Evolutionary conservation across 2,888 invertebrate species (phyloP), one percentile per base, ranked within the genome.

Genomic region (Sisyra nigra): DNA sequence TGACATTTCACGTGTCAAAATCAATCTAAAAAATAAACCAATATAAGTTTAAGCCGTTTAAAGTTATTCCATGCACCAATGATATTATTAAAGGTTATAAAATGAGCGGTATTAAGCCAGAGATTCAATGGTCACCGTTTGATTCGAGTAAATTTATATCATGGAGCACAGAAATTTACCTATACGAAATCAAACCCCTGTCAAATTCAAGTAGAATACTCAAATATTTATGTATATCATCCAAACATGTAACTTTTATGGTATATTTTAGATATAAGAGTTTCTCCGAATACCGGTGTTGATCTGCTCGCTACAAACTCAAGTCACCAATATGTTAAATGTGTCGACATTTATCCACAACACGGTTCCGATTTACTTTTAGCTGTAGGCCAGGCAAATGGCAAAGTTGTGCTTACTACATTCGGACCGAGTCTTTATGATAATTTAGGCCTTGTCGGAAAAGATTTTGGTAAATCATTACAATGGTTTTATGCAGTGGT

Each of bases 361-460:
- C 71, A 75, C 29, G 79, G 80, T 42, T 72, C 74, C 0, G 87
- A 88, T 53, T 76, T 87, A 33, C 66, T 92, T 36, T 63, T 94
- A 32, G 93, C 93, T 1, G 73, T 92, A 6, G 94, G 93, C 1
- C 76, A 89, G 55, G 78, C 83, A 1, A 91, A 81, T 66, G 93
- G 94, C n/a, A 79, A 81, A 65, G 80, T 94, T 32, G 70, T 80
- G 1, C 68, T 94, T 5, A 80, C 83, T 19, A 80, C 81, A 8
- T 80, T 88, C 53, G 80, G 80, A 34, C 76, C 81, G 40, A 71
- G 70, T 1, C 69, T 73, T 30, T 71, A 66, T 58, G 85, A 85
- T 55, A 68, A 76, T 1, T 60, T 74, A 35, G 75, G 76, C 11
- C 62, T 84, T 9, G 70, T 76, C 31, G 84, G 83, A 44, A 78